Conservation (phyloP, 2,113 vertebrate species). For the Sapajus apella region DNA sequence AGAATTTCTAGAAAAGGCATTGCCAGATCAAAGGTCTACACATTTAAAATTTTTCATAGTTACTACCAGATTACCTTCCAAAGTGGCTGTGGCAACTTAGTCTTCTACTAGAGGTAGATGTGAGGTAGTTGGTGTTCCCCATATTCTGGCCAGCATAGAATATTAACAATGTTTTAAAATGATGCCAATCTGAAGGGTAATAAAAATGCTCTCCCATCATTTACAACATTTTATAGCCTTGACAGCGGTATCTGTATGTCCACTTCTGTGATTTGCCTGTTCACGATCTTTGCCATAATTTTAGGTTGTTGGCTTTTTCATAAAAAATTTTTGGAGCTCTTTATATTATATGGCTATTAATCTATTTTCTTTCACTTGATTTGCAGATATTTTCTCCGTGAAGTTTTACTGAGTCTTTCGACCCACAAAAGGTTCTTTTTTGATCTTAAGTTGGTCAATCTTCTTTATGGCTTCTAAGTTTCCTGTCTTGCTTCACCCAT, state of each 20-base stretch:
- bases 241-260: not conserved
- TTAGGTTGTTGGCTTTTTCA: not conserved
- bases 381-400: not conserved
- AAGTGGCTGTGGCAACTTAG: not conserved
- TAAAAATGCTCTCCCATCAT: not conserved
- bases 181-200: not conserved
- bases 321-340: not conserved
- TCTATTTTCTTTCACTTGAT: not conserved
- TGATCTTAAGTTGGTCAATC: not conserved
- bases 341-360: not conserved
- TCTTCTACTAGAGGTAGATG: not conserved
- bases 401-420: not conserved
- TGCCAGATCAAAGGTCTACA: not conserved
- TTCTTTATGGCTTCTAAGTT: not conserved
- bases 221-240: not conserved
- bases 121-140: not conserved
- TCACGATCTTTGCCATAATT: not conserved
- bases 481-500: not conserved
- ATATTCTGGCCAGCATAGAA: not conserved
- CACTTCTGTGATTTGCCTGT: not conserved
- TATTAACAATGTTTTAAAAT: slow-evolving; percentile 10
- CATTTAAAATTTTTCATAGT: not conserved
- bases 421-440: not conserved
- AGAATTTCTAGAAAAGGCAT: not conserved
- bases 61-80: not conserved